phyloP scores from a whole-genome alignment of 1,140 invertebrate species.

The Zaprionus davidi region DNA sequence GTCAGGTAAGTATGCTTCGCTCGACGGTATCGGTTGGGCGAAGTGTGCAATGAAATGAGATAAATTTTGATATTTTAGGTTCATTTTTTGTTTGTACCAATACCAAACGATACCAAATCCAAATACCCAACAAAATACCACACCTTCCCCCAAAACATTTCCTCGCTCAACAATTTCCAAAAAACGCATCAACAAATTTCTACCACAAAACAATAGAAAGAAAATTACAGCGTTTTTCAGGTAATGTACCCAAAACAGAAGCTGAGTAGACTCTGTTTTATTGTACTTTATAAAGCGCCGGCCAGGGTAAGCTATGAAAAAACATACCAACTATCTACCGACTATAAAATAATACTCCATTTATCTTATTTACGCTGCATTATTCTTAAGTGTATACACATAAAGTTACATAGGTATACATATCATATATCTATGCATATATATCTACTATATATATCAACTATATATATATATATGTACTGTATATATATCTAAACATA shows the following conservation, averaged over 20 bases:
- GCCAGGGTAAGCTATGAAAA: conserved; percentile 49
- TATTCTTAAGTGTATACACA: conserved; percentile 48
- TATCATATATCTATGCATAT: conserved; percentile 1
- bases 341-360: conserved; percentile 39
- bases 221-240: conserved; percentile 54
- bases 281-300: conserved; percentile 32
- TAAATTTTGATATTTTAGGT: conserved; percentile 76
- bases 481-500: conserved; percentile 30
- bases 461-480: conserved; percentile 54
- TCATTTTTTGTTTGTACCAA: conserved; percentile 57
- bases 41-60: conserved; percentile 69
- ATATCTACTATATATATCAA: conserved; percentile 20
- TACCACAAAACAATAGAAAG: neutral
- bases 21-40: conserved; percentile 81
- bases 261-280: conserved; percentile 15
- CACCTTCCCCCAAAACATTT: neutral
- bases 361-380: conserved; percentile 48
- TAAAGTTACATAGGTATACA: conserved; percentile 28
- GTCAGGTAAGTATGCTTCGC: conserved; percentile 83
- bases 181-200: conserved; percentile 5
- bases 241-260: conserved; percentile 57
- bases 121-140: conserved; percentile 21
- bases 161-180: neutral
- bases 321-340: conserved; percentile 6
- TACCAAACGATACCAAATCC: conserved; percentile 8